These are phyloP conservation scores for Mesitornis unicolor DNA, from an alignment of 2,113 vertebrate species.

Conservation along the genomic window DNA sequence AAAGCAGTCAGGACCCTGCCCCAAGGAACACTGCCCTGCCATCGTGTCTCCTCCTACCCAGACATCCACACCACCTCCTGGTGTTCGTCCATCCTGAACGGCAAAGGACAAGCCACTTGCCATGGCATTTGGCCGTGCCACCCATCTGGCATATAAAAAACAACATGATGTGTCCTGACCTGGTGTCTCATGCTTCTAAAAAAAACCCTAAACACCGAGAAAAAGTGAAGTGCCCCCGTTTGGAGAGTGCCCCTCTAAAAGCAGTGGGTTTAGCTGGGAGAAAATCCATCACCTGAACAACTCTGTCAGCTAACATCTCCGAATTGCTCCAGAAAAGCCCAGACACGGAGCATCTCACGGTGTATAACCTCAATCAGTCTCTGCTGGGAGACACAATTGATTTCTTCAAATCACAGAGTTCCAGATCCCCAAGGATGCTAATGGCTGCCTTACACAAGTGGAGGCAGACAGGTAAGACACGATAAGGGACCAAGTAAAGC, in stretches of 20 bases:
- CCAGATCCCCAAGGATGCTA: background rate
- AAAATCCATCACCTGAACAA: background rate
- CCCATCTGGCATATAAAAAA: background rate
- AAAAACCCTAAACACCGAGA: background rate
- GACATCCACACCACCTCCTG: background rate
- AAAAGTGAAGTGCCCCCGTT: background rate
- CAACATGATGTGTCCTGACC: background rate
- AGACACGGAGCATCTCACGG: background rate
- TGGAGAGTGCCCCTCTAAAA: background rate
- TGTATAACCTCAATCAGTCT: background rate
- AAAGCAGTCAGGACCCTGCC: background rate
- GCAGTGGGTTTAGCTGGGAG: background rate
- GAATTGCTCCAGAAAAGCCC: background rate
- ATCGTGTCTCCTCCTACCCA: background rate
- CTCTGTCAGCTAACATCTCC: background rate
- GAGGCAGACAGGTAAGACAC: background rate
- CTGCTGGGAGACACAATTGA: background rate
- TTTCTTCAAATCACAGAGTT: background rate
- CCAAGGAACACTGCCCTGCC: background rate
- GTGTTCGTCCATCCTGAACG: background rate
- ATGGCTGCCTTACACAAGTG: background rate
- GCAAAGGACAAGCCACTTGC: background rate
- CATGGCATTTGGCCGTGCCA: background rate
- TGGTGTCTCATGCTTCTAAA: background rate
- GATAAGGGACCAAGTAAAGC: background rate